phyloP scores from a whole-genome alignment of 2,113 vertebrate genomes.

The Alethe diademata region DNA sequence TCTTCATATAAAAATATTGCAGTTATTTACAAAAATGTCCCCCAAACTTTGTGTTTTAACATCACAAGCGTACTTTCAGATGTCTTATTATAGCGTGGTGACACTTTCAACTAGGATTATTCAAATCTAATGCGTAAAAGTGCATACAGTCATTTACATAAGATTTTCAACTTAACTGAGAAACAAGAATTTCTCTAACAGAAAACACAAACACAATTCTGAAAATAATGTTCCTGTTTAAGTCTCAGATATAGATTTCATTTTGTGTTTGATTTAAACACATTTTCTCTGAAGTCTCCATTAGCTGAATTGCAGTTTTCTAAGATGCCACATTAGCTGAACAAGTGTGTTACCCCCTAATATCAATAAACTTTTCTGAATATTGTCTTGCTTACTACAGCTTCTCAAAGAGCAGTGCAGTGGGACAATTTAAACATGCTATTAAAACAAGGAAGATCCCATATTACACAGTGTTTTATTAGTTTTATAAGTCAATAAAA shows the following conservation, averaged over 20 bases:
- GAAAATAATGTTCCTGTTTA: background rate
- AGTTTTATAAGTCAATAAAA: background rate
- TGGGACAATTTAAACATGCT: background rate
- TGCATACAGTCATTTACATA: background rate
- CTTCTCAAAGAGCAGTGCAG: background rate
- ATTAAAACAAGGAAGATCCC: background rate
- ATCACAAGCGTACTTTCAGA: background rate
- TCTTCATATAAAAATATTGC: background rate
- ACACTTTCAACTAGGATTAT: background rate
- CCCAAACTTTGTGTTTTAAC: background rate
- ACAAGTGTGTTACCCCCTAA: background rate
- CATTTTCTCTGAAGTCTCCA: background rate
- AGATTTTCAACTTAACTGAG: background rate
- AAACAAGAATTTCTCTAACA: background rate
- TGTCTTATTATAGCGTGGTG: background rate
- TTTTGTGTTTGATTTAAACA: background rate
- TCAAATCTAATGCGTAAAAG: background rate
- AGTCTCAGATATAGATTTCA: background rate
- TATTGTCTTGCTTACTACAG: background rate
- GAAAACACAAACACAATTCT: background rate
- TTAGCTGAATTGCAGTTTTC: background rate
- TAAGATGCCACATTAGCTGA: background rate
- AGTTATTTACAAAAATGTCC: background rate
- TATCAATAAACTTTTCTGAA: background rate
- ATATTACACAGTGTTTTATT: background rate